These are phyloP conservation scores for Platycheirus albimanus DNA, from an alignment of 2,888 invertebrate species.

Conservation along the genomic window DNA sequence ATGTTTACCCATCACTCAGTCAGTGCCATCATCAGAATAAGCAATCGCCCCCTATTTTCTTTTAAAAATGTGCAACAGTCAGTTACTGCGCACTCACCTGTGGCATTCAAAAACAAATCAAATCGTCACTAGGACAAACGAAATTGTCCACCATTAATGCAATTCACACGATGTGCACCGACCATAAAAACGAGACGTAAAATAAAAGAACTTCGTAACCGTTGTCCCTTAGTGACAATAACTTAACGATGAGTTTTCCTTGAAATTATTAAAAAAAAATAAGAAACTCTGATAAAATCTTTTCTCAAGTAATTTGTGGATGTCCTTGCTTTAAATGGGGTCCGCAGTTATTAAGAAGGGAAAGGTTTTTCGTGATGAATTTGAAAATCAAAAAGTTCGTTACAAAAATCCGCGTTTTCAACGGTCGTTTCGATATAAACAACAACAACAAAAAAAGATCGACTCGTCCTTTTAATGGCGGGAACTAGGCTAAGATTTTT, in stretches of 20 bases:
- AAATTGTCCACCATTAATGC: constrained; percentile 44
- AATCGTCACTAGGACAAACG: constrained; percentile 48
- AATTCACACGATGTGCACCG: constrained; percentile 69
- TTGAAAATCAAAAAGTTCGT: constrained; percentile 58
- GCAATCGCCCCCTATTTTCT: constrained; percentile 41
- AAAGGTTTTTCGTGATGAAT: neutral
- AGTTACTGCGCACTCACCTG: constrained; percentile 71
- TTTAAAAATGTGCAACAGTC: constrained; percentile 52
- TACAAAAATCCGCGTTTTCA: constrained; percentile 57
- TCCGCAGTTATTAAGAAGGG: neutral
- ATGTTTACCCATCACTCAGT: constrained; percentile 44
- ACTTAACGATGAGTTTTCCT: constrained; percentile 25
- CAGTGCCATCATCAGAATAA: constrained; percentile 16
- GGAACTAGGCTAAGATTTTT: neutral
- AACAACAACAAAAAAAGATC: neutral
- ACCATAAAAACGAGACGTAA: constrained; percentile 45
- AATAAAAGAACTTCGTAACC: constrained; percentile 24
- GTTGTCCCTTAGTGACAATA: constrained; percentile 31
- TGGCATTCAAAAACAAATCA: constrained; percentile 68
- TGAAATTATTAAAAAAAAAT: constrained; percentile 17
- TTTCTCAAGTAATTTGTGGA: constrained; percentile 35
- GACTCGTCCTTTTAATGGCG: neutral
- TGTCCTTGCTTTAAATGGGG: constrained; percentile 39
- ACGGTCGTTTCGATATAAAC: neutral
- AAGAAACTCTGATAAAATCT: constrained; percentile 57